Evolutionary conservation across 2,888 invertebrate genomes (phyloP).

Genomic region (Cartodere bifasciata): DNA sequence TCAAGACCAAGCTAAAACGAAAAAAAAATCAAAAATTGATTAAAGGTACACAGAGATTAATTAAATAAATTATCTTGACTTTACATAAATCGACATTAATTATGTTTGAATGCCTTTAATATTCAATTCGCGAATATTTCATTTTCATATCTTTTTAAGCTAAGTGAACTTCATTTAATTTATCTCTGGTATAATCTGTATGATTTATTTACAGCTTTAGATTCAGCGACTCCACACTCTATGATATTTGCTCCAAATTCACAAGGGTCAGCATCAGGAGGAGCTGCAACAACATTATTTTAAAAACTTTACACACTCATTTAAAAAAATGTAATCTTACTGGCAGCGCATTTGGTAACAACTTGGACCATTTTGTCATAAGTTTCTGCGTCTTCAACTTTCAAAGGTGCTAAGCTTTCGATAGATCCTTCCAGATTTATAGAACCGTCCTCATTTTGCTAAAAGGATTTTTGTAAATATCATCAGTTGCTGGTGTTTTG

Average conservation of each 20-base stretch:
- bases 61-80: too few species aligned
- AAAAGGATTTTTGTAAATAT: not conserved
- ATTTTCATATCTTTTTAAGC: too few species aligned
- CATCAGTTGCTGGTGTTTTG: not conserved
- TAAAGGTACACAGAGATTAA: too few species aligned
- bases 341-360: conserved; percentile 11
- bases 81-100: too few species aligned
- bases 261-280: conserved; percentile 12
- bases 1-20: too few species aligned
- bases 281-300: conserved; percentile 8
- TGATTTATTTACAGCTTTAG: conserved; percentile 9
- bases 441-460: conserved; percentile 15
- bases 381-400: conserved; percentile 12
- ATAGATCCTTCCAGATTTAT: conserved; percentile 11
- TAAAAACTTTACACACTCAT: not conserved
- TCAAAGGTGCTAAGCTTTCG: conserved; percentile 9
- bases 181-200: too few species aligned
- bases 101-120: too few species aligned
- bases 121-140: too few species aligned
- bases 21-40: too few species aligned
- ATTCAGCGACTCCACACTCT: conserved; percentile 11
- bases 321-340: conserved; percentile 5
- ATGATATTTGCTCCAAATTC: conserved; percentile 10
- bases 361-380: conserved; percentile 12
- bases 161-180: too few species aligned